Evolutionary conservation across 2,113 vertebrate species (phyloP).

Genomic region (Oplegnathus fasciatus): DNA sequence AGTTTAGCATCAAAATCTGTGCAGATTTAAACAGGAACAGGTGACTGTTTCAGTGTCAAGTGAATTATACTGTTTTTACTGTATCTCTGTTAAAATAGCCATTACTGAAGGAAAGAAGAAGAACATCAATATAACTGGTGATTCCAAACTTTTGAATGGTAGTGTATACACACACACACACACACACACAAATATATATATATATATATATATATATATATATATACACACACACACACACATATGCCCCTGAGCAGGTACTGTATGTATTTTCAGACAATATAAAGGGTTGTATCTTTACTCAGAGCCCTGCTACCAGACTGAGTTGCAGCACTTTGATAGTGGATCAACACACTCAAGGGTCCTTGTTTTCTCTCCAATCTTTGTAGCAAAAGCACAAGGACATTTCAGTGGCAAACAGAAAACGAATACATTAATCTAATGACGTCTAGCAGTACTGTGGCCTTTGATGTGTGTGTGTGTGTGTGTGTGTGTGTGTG

Average conservation of each 20-base stretch:
- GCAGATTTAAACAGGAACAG: too few species aligned
- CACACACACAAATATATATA: too few species aligned
- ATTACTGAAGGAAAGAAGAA: too few species aligned
- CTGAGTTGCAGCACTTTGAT: slow-evolving; percentile 6
- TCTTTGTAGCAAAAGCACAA: not conserved
- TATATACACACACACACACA: too few species aligned
- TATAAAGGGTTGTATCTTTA: not conserved
- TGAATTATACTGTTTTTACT: too few species aligned
- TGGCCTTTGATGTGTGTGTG: not conserved
- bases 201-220: too few species aligned
- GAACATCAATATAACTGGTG: too few species aligned
- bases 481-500: not conserved
- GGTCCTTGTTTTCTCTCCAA: slow-evolving; percentile 13
- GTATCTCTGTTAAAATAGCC: too few species aligned
- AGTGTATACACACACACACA: too few species aligned
- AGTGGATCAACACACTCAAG: not conserved
- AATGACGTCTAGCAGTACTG: not conserved
- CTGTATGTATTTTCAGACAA: not conserved
- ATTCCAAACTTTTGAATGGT: too few species aligned
- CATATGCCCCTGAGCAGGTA: not conserved
- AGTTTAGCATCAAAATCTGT: too few species aligned
- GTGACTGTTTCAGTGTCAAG: too few species aligned
- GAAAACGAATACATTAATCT: slow-evolving; percentile 12
- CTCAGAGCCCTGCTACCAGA: not conserved
- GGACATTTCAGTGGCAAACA: not conserved